A percentile compares a stretch with the other conserved stretches of the same genome.
Evolutionary conservation across 2,888 invertebrate genomes (phyloP).

Genomic region (Parapristionchus giblindavisi): DNA sequence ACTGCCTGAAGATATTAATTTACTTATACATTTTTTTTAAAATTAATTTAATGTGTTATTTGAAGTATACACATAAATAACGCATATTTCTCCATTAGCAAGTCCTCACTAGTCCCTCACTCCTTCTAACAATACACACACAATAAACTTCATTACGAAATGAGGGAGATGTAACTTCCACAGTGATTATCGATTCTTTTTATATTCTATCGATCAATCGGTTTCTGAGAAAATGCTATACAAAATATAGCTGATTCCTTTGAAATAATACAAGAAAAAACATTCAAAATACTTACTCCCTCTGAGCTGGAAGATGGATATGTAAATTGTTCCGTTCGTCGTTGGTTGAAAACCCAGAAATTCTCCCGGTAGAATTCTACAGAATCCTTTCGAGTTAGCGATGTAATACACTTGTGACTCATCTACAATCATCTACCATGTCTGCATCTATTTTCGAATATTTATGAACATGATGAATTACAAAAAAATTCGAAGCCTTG

Average conservation of each 20-base stretch:
- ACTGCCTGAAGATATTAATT: background rate
- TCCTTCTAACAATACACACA: no score
- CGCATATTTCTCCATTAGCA: no score
- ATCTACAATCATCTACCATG: background rate
- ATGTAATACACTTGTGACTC: background rate
- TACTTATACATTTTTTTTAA: background rate
- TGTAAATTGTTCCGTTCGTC: constrained; percentile 23
- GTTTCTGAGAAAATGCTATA: no score
- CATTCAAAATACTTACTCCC: background rate
- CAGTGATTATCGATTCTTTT: no score
- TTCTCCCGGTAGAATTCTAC: constrained; percentile 1
- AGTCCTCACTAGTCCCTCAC: no score
- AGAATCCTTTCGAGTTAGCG: constrained; percentile 27
- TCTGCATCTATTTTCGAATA: no score
- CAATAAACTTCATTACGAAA: background rate
- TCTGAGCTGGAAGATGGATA: background rate
- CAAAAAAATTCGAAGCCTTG: no score
- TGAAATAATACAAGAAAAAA: no score
- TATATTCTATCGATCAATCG: no score
- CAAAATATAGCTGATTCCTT: no score
- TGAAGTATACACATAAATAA: no score
- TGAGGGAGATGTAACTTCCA: background rate
- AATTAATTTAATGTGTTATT: background rate
- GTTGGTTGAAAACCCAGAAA: background rate
- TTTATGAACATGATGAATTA: no score